Percentiles rank a stretch among this genome's conserved stretches.
Conservation (phyloP, 2,888 invertebrate genomes). For the Automeris io region DNA sequence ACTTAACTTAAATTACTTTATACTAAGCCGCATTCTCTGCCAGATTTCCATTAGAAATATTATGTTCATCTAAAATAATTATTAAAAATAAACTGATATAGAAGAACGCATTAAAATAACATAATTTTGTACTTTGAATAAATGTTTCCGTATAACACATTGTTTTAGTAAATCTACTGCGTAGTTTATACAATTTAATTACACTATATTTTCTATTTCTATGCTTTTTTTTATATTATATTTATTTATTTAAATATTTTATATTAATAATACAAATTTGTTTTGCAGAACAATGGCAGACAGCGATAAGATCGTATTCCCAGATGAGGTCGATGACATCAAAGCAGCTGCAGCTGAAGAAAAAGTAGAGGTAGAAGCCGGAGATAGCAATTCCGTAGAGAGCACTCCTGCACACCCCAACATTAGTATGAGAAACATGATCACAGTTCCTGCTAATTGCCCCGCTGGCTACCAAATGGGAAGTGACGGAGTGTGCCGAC, state of each 20-base stretch:
- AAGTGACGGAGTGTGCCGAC: constrained; percentile 40
- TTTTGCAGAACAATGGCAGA: constrained; percentile 48
- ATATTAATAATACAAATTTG: constrained; percentile 5
- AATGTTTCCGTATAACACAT: too few species aligned
- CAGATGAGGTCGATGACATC: constrained; percentile 47
- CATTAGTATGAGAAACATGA: constrained; percentile 41
- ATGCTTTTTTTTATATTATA: too few species aligned
- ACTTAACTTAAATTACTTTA: too few species aligned
- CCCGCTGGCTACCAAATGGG: constrained; percentile 36
- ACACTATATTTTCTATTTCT: too few species aligned
- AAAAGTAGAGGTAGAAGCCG: constrained; percentile 25
- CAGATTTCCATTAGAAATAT: too few species aligned
- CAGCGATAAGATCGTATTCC: constrained; percentile 43
- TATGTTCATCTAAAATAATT: too few species aligned
- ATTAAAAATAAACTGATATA: too few species aligned
- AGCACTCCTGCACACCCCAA: constrained; percentile 18
- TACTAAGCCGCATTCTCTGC: too few species aligned
- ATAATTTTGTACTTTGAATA: too few species aligned
- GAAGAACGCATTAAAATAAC: too few species aligned
- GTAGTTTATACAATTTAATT: too few species aligned
- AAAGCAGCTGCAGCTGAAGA: constrained; percentile 30
- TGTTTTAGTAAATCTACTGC: too few species aligned
- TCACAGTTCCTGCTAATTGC: constrained; percentile 38
- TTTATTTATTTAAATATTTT: neutral
- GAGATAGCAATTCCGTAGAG: constrained; percentile 39